phyloP scores from a whole-genome alignment of 1,140 invertebrate species.

The Epicauta chinensis region DNA sequence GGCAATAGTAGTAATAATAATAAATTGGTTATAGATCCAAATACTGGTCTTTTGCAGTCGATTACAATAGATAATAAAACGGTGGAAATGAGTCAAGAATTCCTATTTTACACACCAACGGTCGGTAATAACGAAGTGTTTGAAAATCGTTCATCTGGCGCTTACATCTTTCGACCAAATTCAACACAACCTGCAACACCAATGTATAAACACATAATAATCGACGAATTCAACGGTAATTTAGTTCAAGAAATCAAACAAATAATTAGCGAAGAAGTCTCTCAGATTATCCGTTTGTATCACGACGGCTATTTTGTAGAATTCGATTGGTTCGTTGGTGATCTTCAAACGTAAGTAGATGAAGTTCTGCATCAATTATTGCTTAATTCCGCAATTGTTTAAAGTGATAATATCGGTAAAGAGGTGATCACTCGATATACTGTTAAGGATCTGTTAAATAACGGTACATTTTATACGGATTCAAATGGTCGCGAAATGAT shows the following conservation, averaged over 20 bases:
- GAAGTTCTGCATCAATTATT: not conserved
- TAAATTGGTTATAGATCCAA: not conserved
- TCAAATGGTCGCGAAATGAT: slow-evolving; percentile 88
- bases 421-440: slow-evolving; percentile 73
- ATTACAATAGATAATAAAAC: slow-evolving; percentile 47
- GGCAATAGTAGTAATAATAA: not conserved
- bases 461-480: slow-evolving; percentile 82
- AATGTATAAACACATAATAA: slow-evolving; percentile 46
- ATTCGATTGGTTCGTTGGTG: slow-evolving; percentile 86
- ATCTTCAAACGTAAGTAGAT: slow-evolving; percentile 54
- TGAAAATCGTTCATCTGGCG: slow-evolving; percentile 62
- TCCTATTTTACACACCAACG: slow-evolving; percentile 65
- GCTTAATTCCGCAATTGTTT: not conserved
- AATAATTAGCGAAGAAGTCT: slow-evolving; percentile 64
- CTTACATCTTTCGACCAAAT: slow-evolving; percentile 77
- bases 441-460: slow-evolving; percentile 52
- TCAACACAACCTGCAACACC: slow-evolving; percentile 32
- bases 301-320: slow-evolving; percentile 58
- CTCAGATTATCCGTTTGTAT: slow-evolving; percentile 75
- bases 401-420: slow-evolving; percentile 53
- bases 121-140: slow-evolving; percentile 50
- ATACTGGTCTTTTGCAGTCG: slow-evolving; percentile 44
- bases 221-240: slow-evolving; percentile 53
- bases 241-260: slow-evolving; percentile 80
- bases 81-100: slow-evolving; percentile 58